Evolutionary conservation across 2,797 vertebrate species (phyloP), one percentile per base, ranked within the genome.

Genomic region (Parambassis ranga): DNA sequence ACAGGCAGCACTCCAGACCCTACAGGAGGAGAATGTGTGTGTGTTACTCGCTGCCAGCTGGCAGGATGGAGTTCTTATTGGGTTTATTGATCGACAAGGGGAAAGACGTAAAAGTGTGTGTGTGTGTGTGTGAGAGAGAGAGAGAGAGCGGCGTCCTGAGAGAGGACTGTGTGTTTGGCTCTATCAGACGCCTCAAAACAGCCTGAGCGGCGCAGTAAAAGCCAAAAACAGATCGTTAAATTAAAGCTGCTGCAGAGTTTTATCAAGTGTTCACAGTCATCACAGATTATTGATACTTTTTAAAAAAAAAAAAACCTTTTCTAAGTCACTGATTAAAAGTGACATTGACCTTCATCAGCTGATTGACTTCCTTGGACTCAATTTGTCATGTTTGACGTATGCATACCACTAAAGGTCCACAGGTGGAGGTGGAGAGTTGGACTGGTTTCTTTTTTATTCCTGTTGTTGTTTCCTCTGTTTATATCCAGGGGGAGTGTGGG

Each of bases 31-130:
- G 57, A 27, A 41, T 5, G 3, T 20, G 1, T 14, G 47, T 33
- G 57, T 43, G 42, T 86, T 56, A 59, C 41, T 83, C 75, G 53
- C 38, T 65, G 75, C 59, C 76, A 58, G 44, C 65, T 57, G 56
- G 46, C 52, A 31, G 68, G 50, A 76, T 48, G 33, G 33, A 57
- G 41, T 44, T 61, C 57, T 72, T 78, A 83, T 83, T 70, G 36
- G 35, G 15, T 26, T 63, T 75, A 82, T 82, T 69, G 78, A 83
- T 81, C 72, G 36, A 47, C 35, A 7, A 46, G 56, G 46, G 63
- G 62, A 48, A 28, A 47, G 64, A 55, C 32, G 11, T 32, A n/a
- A n/a, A n/a, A n/a, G 4, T 48, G 32, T 46, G 26, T 55, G 44
- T 14, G 23, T 39, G 44, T 2, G 15, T 18, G 52, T 14, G 48